Evolutionary conservation across 2,888 invertebrate genomes (phyloP).

Genomic region (Trachelus troglodyta): DNA sequence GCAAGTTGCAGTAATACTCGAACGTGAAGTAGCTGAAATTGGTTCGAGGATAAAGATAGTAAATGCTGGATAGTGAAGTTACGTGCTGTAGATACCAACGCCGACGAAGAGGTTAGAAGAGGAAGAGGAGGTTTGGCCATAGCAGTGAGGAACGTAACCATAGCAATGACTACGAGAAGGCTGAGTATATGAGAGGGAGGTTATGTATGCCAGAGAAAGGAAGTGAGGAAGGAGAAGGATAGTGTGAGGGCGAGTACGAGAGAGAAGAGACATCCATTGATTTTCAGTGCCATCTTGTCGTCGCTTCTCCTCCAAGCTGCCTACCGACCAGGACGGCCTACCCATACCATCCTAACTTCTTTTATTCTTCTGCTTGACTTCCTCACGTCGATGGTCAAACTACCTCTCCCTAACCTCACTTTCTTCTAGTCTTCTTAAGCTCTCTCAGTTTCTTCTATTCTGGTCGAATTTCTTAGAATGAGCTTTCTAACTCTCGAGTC

Average conservation of each 20-base stretch:
- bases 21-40: background rate
- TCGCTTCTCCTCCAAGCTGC: conserved; percentile 47
- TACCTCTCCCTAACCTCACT: background rate
- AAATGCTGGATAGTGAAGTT: background rate
- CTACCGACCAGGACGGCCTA: conserved; percentile 22
- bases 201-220: conserved; percentile 9
- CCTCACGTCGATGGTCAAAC: background rate
- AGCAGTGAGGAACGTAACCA: conserved; percentile 47
- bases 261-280: conserved; percentile 56
- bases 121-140: conserved; percentile 19
- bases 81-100: background rate
- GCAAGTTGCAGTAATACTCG: background rate
- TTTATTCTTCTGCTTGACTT: background rate
- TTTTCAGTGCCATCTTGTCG: conserved; percentile 66
- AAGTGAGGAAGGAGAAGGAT: conserved; percentile 18
- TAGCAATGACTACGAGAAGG: conserved; percentile 57
- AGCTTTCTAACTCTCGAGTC: background rate
- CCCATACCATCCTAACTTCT: background rate
- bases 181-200: conserved; percentile 19
- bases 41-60: background rate
- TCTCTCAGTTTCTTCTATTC: background rate
- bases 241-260: conserved; percentile 22
- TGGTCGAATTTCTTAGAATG: background rate
- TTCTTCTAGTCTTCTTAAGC: background rate
- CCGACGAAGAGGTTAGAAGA: conserved; percentile 19